Evolutionary conservation across 1,140 invertebrate genomes (phyloP), one percentile per base, ranked within the genome.

Genomic region (Lithobius niger): DNA sequence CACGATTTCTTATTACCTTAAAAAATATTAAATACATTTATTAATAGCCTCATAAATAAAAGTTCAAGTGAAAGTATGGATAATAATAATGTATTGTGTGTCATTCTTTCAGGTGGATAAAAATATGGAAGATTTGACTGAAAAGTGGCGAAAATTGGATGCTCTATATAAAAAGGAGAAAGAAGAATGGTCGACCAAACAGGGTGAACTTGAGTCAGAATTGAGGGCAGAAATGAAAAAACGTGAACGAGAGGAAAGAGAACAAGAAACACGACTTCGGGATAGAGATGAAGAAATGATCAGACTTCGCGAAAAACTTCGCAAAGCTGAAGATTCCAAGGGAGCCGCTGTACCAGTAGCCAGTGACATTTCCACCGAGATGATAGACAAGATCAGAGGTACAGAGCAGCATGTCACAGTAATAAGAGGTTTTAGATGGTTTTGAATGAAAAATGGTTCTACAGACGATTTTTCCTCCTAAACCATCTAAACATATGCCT

Each of bases 271-370:
- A 61, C 77, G 80, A 61, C 64, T 74, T n/a, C 78, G 78, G 63
- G 77, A 77, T 59, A 77, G 77, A 62, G 82, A 84, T 60, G 69
- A 75, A 3, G 82, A 86, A 67, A 64, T 87, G 40, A 72, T 76
- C 1, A 72, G 70, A 16, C 66, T 85, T 13, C 82, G 79, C 61
- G 66, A 69, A 26, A 59, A 65, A 25, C 54, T 70, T 1, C 62
- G 63, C 21, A 63, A 65, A 13, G 19, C 65, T 10, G 68, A 70
- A 19, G 68, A 69, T 21, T 40, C 60, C 22, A 59, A 64, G 18
- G 52, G 59, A 25, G 48, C 59, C 51, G 74, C 76, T 47, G 76
- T 77, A 24, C 69, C 74, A 19, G 76, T 18, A 22, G 40, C 2
- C 6, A 42, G 21, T n/a, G 6, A 19, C 6, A 28, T 25, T 4